Base-by-base conservation (phyloP, 2,113 vertebrate species). In the Sturnus vulgaris region DNA sequence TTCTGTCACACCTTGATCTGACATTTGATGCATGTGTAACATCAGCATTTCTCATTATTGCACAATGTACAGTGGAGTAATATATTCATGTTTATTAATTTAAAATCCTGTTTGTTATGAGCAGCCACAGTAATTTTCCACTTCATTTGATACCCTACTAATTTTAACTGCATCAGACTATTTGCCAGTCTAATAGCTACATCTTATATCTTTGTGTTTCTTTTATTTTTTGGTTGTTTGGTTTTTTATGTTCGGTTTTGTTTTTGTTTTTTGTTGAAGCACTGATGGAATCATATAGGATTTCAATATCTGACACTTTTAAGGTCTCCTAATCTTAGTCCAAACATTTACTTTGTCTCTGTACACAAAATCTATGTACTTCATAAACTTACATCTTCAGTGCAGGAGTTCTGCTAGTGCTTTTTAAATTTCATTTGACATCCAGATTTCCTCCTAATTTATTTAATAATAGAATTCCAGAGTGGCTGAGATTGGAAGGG, bases 1-100 rank as follows among this genome's bases (percentile, higher is more conserved):
- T 53, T 75, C 53, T 91, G 49, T 82, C 68, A 70, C 56, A 69
- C 42, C 10, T 4, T 66, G 75, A 40, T 82, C 73, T 84, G 76
- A 61, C 61, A 76, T 95, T 88, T 94, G 77, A 92, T 82, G 49
- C 44, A 68, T 53, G 11, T 84, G 77, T 71, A 92, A 59, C 39
- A 86, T 88, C 70, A 81, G 35, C 27, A 88, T 71, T 86, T 47
- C 63, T 91, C 69, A 86, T 90, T 95, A 89, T 56, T 77, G 30
- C 44, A 60, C 63, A 60, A 16, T 44, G 87, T 92, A 82, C 83
- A 92, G 40, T 76, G 27, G 50, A 90, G 77, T 87, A 96, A 94
- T 95, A 89, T 86, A 84, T 93, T 90, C 72, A 75, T 95, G 64
- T 95, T 98, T 96, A 95, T 95, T 97, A 95, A 96, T 94, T 97